Evolutionary conservation across 2,888 invertebrate species (phyloP).

Genomic region (Bugulina stolonifera): DNA sequence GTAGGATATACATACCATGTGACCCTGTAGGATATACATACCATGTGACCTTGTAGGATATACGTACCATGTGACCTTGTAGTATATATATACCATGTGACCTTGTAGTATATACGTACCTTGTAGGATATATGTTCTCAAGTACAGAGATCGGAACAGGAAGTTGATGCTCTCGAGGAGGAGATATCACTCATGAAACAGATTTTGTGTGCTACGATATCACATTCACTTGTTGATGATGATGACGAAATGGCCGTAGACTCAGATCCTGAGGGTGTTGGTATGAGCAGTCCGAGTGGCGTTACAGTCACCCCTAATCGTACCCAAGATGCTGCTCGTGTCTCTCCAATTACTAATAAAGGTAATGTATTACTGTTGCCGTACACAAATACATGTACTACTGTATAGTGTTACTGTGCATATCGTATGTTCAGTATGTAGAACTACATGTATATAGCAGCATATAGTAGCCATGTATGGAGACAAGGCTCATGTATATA

Average conservation of each 20-base stretch:
- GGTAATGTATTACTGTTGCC: too few species aligned
- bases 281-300: too few species aligned
- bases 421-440: too few species aligned
- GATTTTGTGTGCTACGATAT: constrained; percentile 4
- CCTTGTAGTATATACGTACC: neutral
- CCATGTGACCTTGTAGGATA: neutral
- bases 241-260: neutral
- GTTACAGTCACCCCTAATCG: too few species aligned
- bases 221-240: neutral
- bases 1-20: neutral
- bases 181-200: neutral
- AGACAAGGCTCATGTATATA: too few species aligned
- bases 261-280: neutral
- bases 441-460: too few species aligned
- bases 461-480: too few species aligned
- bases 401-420: too few species aligned
- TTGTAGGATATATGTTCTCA: constrained; percentile 4
- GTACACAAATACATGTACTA: too few species aligned
- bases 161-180: neutral
- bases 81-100: neutral
- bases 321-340: too few species aligned
- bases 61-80: neutral
- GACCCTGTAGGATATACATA: neutral
- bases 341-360: too few species aligned
- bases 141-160: neutral